Evolutionary conservation across 2,888 invertebrate genomes (phyloP).

Genomic region (Napeogenes inachia): DNA sequence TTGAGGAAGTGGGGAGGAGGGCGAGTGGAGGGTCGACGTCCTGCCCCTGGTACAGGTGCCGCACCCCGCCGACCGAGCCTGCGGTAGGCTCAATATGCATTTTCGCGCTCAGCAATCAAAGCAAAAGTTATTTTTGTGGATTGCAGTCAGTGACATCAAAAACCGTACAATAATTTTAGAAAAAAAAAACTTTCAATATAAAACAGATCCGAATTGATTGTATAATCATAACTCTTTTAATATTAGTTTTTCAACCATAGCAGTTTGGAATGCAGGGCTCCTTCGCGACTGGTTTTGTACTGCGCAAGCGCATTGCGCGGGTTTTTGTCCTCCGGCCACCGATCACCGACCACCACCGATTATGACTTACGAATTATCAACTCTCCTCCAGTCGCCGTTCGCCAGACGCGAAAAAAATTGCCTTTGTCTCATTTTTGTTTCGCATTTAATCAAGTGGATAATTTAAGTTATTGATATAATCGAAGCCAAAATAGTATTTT

Average conservation of each 20-base stretch:
- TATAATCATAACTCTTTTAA: background rate
- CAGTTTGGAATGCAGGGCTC: slow-evolving; percentile 3
- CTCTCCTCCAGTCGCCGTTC: slow-evolving; percentile 16
- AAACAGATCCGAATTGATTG: slow-evolving; percentile 9
- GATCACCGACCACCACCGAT: slow-evolving; percentile 26
- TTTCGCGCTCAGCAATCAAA: no score
- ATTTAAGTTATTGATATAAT: background rate
- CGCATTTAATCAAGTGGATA: slow-evolving; percentile 9
- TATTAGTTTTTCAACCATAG: no score
- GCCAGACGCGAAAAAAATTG: slow-evolving; percentile 16
- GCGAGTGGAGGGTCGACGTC: slow-evolving; percentile 26
- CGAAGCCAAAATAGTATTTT: background rate
- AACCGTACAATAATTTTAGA: no score
- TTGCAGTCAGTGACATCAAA: no score
- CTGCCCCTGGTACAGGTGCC: slow-evolving; percentile 30
- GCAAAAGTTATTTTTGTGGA: no score
- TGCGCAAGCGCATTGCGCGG: slow-evolving; percentile 11
- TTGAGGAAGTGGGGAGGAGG: slow-evolving; percentile 7
- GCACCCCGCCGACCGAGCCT: slow-evolving; percentile 19
- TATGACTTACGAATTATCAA: slow-evolving; percentile 31
- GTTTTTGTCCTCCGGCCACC: slow-evolving; percentile 26
- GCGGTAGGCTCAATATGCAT: background rate
- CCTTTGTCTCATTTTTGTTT: slow-evolving; percentile 20
- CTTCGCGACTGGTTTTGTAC: slow-evolving; percentile 15
- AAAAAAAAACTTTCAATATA: background rate